A percentile compares a stretch with the other conserved stretches of the same genome.
These are phyloP conservation scores for Hipposideros armiger DNA, from an alignment of 2,113 vertebrate genomes.

Conservation along the genomic window DNA sequence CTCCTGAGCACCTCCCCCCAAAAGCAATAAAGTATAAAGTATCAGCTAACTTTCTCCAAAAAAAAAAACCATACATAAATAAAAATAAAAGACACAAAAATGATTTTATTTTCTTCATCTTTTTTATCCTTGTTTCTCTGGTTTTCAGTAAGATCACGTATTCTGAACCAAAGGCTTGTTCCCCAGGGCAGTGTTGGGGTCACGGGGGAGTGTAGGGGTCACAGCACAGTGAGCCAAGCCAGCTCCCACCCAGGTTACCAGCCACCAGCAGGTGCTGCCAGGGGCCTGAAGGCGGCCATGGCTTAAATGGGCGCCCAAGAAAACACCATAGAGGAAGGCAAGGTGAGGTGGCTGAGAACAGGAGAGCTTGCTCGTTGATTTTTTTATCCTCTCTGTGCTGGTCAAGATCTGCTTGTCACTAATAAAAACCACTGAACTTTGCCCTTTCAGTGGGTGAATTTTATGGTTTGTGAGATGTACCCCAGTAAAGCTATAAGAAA, in stretches of 20 bases:
- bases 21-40: too few relatives aligned
- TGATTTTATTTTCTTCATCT: neutral
- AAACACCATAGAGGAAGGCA: neutral
- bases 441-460: neutral
- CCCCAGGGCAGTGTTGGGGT: too few relatives aligned
- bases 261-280: neutral
- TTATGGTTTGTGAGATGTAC: constrained; percentile 52
- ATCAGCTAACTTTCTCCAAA: too few relatives aligned
- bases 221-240: neutral
- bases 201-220: neutral
- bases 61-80: too few relatives aligned
- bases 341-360: neutral
- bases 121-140: neutral
- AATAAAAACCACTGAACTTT: constrained; percentile 62
- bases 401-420: constrained; percentile 18
- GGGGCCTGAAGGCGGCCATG: neutral
- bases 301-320: neutral
- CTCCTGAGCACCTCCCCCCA: too few relatives aligned
- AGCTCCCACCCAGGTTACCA: neutral
- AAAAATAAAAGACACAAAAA: neutral
- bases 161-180: neutral
- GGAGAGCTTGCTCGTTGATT: neutral
- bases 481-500: constrained; percentile 62
- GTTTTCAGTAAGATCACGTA: neutral
- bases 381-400: neutral